These are phyloP conservation scores for Vireo altiloquus DNA, from an alignment of 2,113 vertebrate genomes.

Conservation along the genomic window DNA sequence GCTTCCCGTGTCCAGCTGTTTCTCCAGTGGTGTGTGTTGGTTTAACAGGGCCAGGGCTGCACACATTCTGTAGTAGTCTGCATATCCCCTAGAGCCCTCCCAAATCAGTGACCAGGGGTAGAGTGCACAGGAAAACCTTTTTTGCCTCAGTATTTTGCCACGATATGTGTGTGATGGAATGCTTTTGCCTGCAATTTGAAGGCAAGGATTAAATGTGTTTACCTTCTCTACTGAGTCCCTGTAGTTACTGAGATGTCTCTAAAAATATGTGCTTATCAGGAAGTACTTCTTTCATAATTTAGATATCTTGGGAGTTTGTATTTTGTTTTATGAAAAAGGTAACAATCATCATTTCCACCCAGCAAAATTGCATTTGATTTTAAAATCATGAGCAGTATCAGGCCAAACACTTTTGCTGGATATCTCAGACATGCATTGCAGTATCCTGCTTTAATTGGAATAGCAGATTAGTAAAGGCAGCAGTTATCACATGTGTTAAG, in stretches of 20 bases:
- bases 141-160: neutral
- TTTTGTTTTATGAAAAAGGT: neutral
- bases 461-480: neutral
- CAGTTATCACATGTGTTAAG: neutral
- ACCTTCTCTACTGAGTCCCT: neutral
- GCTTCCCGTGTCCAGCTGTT: neutral
- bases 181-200: neutral
- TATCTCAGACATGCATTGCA: neutral
- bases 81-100: neutral
- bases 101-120: neutral
- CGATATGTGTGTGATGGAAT: neutral
- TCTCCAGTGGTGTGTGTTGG: neutral
- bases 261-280: neutral
- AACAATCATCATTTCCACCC: neutral
- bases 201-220: neutral
- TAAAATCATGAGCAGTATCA: neutral
- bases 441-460: neutral
- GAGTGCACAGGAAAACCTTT: neutral
- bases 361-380: neutral
- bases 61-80: neutral
- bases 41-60: neutral
- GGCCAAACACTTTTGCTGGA: rapidly evolving
- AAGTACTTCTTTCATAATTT: neutral
- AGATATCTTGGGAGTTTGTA: neutral
- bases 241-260: neutral